Conservation (phyloP, 1,140 invertebrate species). For the Cyclargus thomasi region DNA sequence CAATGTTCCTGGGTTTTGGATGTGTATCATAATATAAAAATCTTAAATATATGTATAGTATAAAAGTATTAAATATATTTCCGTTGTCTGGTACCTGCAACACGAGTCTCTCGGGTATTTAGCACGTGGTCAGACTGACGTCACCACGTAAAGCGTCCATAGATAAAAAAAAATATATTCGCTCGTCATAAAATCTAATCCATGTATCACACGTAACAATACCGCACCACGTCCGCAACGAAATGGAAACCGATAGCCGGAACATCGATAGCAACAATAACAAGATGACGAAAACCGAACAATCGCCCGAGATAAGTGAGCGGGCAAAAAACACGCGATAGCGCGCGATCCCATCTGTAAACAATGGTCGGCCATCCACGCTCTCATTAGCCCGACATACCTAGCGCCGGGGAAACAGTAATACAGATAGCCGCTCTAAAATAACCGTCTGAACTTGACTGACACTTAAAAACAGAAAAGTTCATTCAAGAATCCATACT, state of each 20-base stretch:
- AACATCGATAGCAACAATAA: slow-evolving; percentile 42
- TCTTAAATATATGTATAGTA: no score
- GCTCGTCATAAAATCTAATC: background rate
- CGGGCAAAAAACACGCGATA: slow-evolving; percentile 60
- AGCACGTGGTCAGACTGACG: no score
- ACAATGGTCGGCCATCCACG: slow-evolving; percentile 63
- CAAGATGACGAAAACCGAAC: slow-evolving; percentile 65
- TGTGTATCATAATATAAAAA: no score
- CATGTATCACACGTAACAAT: slow-evolving; percentile 18
- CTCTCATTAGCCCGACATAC: slow-evolving; percentile 59
- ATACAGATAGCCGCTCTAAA: background rate
- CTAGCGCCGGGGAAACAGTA: slow-evolving; percentile 19
- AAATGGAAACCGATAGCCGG: slow-evolving; percentile 26
- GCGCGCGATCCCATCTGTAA: slow-evolving; percentile 62
- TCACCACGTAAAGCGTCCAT: no score
- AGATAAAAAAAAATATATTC: no score
- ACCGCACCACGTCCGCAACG: slow-evolving; percentile 27
- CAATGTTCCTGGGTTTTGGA: no score
- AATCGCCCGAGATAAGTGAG: slow-evolving; percentile 64
- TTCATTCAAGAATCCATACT: no score
- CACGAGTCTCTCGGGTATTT: no score
- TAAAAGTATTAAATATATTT: no score
- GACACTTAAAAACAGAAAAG: no score
- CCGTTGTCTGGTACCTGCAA: no score
- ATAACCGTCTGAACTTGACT: background rate